Evolutionary conservation across 2,888 invertebrate species (phyloP).

Genomic region (Molorchus minor): DNA sequence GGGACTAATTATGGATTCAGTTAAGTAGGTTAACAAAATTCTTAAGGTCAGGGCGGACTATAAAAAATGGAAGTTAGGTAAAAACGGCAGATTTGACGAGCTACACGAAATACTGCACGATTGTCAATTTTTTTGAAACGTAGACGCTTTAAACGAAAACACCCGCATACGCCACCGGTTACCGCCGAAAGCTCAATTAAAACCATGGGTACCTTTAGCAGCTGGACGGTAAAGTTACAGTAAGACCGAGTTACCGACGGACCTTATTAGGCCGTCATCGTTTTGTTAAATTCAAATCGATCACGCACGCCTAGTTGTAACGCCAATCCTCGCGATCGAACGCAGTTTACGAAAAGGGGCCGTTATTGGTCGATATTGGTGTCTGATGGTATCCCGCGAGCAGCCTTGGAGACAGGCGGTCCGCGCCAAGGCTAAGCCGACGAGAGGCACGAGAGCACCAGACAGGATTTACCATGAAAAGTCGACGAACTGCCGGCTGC

Average conservation of each 20-base stretch:
- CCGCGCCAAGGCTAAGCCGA: constrained; percentile 24
- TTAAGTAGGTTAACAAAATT: too few relatives aligned
- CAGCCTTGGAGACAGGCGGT: constrained; percentile 27
- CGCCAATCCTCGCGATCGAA: constrained; percentile 10
- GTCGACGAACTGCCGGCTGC: constrained; percentile 25
- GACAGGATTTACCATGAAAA: constrained; percentile 28
- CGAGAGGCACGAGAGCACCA: constrained; percentile 7
- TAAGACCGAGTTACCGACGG: neutral
- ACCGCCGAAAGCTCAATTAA: too few relatives aligned
- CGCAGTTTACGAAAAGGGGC: constrained; percentile 20
- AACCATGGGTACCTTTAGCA: too few relatives aligned
- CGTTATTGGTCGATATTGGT: constrained; percentile 27
- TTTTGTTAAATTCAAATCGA: constrained; percentile 15
- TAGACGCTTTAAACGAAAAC: too few relatives aligned
- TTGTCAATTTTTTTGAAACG: too few relatives aligned
- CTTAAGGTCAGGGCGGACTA: too few relatives aligned
- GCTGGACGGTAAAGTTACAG: too few relatives aligned
- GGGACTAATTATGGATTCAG: too few relatives aligned
- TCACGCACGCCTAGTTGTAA: constrained; percentile 3
- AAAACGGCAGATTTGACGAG: too few relatives aligned
- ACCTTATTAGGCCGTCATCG: constrained; percentile 5
- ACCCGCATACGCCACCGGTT: too few relatives aligned
- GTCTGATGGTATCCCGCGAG: constrained; percentile 24
- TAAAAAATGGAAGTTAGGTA: too few relatives aligned
- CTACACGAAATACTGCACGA: too few relatives aligned